Evolutionary conservation across 2,888 invertebrate species (phyloP).

Genomic region (Drosophila infuscata): DNA sequence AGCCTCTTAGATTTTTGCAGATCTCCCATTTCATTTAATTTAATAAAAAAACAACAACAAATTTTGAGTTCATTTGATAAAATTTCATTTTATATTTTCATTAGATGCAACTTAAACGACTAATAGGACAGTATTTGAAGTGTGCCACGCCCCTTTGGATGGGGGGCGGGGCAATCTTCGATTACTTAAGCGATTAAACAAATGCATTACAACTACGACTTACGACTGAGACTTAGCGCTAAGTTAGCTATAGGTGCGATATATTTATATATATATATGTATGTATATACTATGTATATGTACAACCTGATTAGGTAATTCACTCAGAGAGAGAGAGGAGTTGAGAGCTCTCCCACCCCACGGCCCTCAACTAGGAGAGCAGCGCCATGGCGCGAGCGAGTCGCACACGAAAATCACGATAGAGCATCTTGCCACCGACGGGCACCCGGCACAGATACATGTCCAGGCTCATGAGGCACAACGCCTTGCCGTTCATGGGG

Average conservation of each 20-base stretch:
- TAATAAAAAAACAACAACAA: neutral
- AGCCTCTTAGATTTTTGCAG: fast-evolving
- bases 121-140: conserved; percentile 74
- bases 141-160: conserved; percentile 12
- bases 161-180: conserved; percentile 18
- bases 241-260: conserved; percentile 19
- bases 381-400: conserved; percentile 89
- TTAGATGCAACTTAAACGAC: conserved; percentile 62
- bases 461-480: conserved; percentile 91
- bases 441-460: conserved; percentile 91
- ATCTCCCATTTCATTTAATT: neutral
- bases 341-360: neutral
- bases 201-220: conserved; percentile 67
- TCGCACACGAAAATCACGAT: conserved; percentile 90
- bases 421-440: conserved; percentile 88
- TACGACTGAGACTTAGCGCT: conserved; percentile 60
- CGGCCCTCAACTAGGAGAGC: conserved; percentile 59
- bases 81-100: conserved; percentile 77
- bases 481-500: conserved; percentile 92
- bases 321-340: conserved; percentile 3
- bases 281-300: conserved; percentile 53
- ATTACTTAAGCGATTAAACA: conserved; percentile 51
- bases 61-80: conserved; percentile 53
- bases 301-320: conserved; percentile 59
- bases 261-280: conserved; percentile 9